These are phyloP conservation scores for Chydorus sphaericus DNA, from an alignment of 2,888 invertebrate species.

Conservation along the genomic window DNA sequence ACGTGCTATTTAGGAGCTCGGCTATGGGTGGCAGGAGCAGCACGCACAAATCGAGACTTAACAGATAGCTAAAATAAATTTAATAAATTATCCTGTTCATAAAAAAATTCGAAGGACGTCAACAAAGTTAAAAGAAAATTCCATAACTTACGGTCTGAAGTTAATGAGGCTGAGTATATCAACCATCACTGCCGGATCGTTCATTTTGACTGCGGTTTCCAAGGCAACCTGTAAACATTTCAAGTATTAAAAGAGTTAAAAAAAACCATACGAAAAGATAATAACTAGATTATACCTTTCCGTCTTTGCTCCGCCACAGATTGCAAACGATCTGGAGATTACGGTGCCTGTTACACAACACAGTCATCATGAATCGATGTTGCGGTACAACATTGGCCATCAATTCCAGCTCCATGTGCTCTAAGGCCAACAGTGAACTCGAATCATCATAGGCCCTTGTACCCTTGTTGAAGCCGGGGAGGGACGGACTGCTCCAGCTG, in stretches of 20 bases:
- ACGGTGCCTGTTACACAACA: slow-evolving; percentile 53
- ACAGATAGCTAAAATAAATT: slow-evolving; percentile 43
- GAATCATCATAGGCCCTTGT: not conserved
- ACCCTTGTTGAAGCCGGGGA: not conserved
- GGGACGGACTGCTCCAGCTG: not conserved
- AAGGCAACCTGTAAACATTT: slow-evolving; percentile 46
- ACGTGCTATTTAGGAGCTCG: slow-evolving; percentile 80
- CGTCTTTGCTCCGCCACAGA: slow-evolving; percentile 37
- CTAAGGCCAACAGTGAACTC: slow-evolving; percentile 14
- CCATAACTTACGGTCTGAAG: slow-evolving; percentile 67
- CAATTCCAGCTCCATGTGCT: slow-evolving; percentile 28
- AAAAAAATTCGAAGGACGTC: not conserved
- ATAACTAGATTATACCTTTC: slow-evolving; percentile 28
- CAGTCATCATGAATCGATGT: slow-evolving; percentile 36
- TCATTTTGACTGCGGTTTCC: slow-evolving; percentile 72
- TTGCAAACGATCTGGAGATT: slow-evolving; percentile 53
- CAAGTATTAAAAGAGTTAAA: slow-evolving; percentile 13
- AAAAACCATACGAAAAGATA: slow-evolving; percentile 18
- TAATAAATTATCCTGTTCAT: too few relatives aligned
- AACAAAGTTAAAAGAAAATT: not conserved
- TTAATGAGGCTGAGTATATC: slow-evolving; percentile 79
- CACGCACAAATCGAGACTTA: slow-evolving; percentile 87
- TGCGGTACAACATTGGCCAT: slow-evolving; percentile 29
- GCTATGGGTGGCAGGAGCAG: slow-evolving; percentile 71
- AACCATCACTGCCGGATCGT: slow-evolving; percentile 70